Evolutionary conservation across 2,113 vertebrate genomes (phyloP).

Genomic region (Xenus cinereus): DNA sequence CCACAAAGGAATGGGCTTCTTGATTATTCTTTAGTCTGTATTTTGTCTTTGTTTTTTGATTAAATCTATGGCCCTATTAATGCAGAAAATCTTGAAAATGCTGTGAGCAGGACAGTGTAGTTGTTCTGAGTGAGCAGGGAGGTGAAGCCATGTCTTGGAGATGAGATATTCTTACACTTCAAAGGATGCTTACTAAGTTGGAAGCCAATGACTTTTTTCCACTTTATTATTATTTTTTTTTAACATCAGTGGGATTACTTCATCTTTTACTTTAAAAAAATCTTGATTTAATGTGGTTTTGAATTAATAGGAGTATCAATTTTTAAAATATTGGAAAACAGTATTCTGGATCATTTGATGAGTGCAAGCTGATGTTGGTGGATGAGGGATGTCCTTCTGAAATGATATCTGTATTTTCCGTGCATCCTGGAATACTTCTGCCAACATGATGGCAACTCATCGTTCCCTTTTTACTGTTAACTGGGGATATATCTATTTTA

Average conservation of each 20-base stretch:
- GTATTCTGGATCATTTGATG: not conserved
- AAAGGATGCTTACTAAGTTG: not conserved
- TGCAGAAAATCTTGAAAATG: not conserved
- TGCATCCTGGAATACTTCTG: not conserved
- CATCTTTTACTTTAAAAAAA: not conserved
- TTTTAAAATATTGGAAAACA: not conserved
- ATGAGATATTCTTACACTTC: not conserved
- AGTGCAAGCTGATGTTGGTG: not conserved
- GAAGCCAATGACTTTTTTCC: not conserved
- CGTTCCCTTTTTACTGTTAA: not conserved
- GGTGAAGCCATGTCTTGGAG: not conserved
- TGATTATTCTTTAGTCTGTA: not conserved
- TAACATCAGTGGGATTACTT: not conserved
- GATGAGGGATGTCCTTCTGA: not conserved
- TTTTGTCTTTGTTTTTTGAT: conserved; percentile 21
- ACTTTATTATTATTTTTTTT: not conserved
- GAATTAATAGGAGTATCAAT: not conserved
- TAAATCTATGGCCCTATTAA: not conserved
- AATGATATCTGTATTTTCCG: not conserved
- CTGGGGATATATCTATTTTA: not conserved
- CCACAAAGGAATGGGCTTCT: conserved; percentile 4
- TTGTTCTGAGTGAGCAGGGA: not conserved
- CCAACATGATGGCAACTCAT: not conserved
- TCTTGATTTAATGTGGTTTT: not conserved
- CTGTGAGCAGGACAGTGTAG: not conserved